Evolutionary conservation across 2,797 vertebrate species (phyloP).

Genomic region (Scolopax rusticola): DNA sequence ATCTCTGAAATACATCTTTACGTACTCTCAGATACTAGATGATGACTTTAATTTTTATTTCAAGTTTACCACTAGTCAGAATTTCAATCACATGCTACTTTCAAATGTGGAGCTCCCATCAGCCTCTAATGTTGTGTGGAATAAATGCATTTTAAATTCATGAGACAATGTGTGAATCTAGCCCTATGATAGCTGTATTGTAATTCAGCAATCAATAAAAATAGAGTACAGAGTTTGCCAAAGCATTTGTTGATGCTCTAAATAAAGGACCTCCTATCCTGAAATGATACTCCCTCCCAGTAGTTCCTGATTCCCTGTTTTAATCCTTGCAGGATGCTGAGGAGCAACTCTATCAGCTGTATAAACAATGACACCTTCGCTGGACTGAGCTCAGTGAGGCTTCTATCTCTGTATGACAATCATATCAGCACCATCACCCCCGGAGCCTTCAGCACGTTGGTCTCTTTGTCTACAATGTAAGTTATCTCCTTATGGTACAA

Average conservation of each 20-base stretch:
- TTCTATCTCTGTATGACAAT: slow-evolving; percentile 87
- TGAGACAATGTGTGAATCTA: background rate
- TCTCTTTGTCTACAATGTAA: slow-evolving; percentile 87
- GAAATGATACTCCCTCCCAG: background rate
- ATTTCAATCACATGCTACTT: background rate
- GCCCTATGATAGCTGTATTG: background rate
- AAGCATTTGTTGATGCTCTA: background rate
- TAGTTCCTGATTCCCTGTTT: slow-evolving; percentile 27
- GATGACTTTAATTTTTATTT: background rate
- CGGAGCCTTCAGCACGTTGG: slow-evolving; percentile 83
- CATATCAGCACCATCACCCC: slow-evolving; percentile 85
- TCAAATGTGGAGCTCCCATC: background rate
- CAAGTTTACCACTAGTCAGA: background rate
- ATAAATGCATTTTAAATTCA: background rate
- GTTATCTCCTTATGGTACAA: background rate
- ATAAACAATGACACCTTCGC: slow-evolving; percentile 85
- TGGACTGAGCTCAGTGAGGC: slow-evolving; percentile 83
- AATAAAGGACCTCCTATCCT: background rate
- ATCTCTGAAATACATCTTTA: background rate
- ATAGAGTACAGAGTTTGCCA: background rate
- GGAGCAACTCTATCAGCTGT: slow-evolving; percentile 84
- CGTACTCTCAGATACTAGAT: background rate
- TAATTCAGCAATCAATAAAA: background rate
- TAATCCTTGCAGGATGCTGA: slow-evolving; percentile 80
- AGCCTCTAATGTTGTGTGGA: background rate